Conservation (phyloP, 2,888 invertebrate species). For the Coelogynopora nodosa region DNA sequence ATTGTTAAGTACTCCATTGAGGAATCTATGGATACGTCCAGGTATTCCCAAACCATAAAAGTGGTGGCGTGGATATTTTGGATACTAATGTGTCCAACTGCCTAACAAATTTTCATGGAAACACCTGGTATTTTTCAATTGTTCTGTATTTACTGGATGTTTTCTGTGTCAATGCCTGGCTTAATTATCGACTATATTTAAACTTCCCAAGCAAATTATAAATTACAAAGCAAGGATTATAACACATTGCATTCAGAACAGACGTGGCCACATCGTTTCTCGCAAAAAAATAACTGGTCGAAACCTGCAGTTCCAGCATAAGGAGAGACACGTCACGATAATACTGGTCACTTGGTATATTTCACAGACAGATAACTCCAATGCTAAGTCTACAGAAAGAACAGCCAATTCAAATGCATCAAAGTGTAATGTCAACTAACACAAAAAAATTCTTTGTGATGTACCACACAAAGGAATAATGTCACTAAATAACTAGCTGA, state of each 20-base stretch:
- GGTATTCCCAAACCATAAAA: slow-evolving; percentile 2
- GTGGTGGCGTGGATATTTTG: neutral
- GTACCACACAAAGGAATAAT: neutral
- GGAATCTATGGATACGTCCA: neutral
- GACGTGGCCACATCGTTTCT: neutral
- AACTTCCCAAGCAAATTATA: neutral
- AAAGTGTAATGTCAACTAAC: neutral
- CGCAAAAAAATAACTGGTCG: neutral
- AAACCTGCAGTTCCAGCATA: neutral
- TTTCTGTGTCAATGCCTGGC: slow-evolving; percentile 12
- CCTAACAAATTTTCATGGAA: neutral
- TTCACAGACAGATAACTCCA: too few relatives aligned
- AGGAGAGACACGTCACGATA: neutral
- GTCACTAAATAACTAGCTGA: neutral
- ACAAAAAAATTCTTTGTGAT: neutral
- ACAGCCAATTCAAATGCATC: neutral
- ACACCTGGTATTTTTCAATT: neutral
- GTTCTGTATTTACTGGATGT: slow-evolving; percentile 8
- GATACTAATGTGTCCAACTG: neutral
- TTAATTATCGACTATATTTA: neutral
- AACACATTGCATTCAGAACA: slow-evolving; percentile 16
- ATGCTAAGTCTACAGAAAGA: neutral
- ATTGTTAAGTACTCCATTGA: neutral
- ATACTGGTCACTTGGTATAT: neutral
- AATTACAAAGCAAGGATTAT: too few relatives aligned